A percentile compares a stretch with the other conserved stretches of the same genome.
Conservation (phyloP, 1,140 invertebrate genomes). For the Gryllus bimaculatus region DNA sequence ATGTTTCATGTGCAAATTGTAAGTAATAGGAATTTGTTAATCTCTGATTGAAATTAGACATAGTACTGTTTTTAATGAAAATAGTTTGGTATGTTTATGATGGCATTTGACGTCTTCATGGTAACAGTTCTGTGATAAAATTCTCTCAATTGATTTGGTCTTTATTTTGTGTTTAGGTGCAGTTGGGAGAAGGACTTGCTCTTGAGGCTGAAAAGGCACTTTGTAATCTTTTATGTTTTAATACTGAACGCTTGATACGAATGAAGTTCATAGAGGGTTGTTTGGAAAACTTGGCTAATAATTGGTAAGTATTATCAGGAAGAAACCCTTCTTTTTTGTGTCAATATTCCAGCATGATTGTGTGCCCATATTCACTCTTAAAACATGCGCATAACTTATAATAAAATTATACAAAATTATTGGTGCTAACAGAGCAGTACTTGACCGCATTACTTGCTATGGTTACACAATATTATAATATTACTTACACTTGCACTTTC, state of each 20-base stretch:
- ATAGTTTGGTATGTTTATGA: background rate
- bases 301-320: conserved; percentile 54
- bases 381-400: too few species aligned
- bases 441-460: too few species aligned
- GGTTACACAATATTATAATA: too few species aligned
- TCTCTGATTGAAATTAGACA: background rate
- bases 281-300: conserved; percentile 77
- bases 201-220: conserved; percentile 85
- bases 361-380: too few species aligned
- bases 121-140: too few species aligned
- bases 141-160: conserved; percentile 15
- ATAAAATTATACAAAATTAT: too few species aligned
- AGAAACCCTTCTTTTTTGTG: too few species aligned
- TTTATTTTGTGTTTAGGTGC: conserved; percentile 57
- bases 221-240: conserved; percentile 80
- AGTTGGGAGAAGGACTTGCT: conserved; percentile 77
- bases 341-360: too few species aligned
- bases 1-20: background rate
- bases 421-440: too few species aligned
- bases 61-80: background rate
- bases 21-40: too few species aligned
- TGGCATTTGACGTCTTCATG: background rate
- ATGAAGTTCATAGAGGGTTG: conserved; percentile 94
- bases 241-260: conserved; percentile 73
- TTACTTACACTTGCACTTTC: too few species aligned